Percentiles rank a stretch among this genome's conserved stretches.
These are phyloP conservation scores for Scotopteryx bipunctaria DNA, from an alignment of 2,888 invertebrate genomes.

Conservation along the genomic window DNA sequence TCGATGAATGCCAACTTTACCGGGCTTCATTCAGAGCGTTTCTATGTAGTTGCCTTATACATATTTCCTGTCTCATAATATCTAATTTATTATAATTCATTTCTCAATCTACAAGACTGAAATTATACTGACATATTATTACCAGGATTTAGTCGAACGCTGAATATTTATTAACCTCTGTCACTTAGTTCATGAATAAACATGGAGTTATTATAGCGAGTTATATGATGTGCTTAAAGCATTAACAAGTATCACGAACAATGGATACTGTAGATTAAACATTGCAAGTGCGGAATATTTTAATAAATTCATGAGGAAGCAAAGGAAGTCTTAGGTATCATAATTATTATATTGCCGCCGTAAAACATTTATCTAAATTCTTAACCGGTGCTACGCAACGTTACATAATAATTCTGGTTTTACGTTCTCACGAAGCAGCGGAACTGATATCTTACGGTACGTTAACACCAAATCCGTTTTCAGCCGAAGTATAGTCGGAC, in stretches of 20 bases:
- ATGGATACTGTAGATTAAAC: conserved; percentile 5
- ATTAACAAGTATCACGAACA: conserved; percentile 26
- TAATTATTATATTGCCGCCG: not conserved
- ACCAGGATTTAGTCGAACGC: conserved; percentile 51
- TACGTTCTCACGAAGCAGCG: too few relatives aligned
- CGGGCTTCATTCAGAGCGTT: too few relatives aligned
- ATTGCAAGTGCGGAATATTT: not conserved
- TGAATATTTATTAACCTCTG: conserved; percentile 63
- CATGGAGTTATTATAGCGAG: conserved; percentile 41
- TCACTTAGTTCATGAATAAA: conserved; percentile 60
- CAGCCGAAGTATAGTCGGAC: too few relatives aligned
- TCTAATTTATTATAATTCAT: conserved; percentile 43
- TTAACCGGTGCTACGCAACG: not conserved
- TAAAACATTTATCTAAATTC: conserved; percentile 1
- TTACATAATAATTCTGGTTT: not conserved
- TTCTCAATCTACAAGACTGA: conserved; percentile 49
- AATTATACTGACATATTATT: conserved; percentile 54
- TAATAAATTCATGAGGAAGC: not conserved
- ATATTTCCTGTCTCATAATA: not conserved
- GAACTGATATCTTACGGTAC: too few relatives aligned
- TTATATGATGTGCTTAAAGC: conserved; percentile 21
- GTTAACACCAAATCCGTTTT: too few relatives aligned
- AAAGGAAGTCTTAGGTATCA: not conserved
- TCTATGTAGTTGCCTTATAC: too few relatives aligned
- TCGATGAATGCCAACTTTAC: too few relatives aligned